phyloP scores from a whole-genome alignment of 1,140 invertebrate species.

The Drosophila willistoni region DNA sequence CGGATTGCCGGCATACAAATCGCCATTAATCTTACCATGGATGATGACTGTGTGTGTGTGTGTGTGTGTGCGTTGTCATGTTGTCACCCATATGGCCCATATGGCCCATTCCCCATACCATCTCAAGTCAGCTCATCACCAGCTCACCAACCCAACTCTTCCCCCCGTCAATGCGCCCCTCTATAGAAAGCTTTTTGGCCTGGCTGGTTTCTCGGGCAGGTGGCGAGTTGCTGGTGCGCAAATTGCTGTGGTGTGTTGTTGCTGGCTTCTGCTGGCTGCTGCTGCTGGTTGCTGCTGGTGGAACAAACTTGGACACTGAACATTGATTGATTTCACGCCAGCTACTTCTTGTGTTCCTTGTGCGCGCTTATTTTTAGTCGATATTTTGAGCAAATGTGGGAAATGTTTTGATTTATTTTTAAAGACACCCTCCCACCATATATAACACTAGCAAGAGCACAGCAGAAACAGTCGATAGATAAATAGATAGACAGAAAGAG shows the following conservation, averaged over 20 bases:
- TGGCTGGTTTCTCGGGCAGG: slow-evolving; percentile 11
- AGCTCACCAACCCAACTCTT: background rate
- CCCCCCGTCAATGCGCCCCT: background rate
- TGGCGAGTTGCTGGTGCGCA: slow-evolving; percentile 19
- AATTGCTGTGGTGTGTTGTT: slow-evolving; percentile 5
- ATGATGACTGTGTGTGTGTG: slow-evolving; percentile 16
- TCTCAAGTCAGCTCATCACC: background rate
- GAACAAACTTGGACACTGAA: slow-evolving; percentile 39
- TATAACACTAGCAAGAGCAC: too few relatives aligned
- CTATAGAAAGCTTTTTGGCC: background rate
- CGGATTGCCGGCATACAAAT: slow-evolving; percentile 72
- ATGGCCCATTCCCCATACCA: background rate
- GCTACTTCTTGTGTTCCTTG: slow-evolving; percentile 31
- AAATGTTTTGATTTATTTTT: slow-evolving; percentile 56
- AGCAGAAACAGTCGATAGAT: too few relatives aligned
- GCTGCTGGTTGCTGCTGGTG: slow-evolving; percentile 7
- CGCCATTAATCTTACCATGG: slow-evolving; percentile 60
- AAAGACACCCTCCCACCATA: slow-evolving; percentile 7
- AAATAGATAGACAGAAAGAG: too few relatives aligned
- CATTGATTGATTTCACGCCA: slow-evolving; percentile 80
- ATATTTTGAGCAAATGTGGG: slow-evolving; percentile 46
- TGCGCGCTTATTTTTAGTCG: slow-evolving; percentile 66
- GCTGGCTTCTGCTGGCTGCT: background rate
- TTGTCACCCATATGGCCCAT: slow-evolving; percentile 6
- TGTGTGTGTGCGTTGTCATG: slow-evolving; percentile 13